Conservation (phyloP, 2,797 vertebrate genomes). For the Harpagifer antarcticus region DNA sequence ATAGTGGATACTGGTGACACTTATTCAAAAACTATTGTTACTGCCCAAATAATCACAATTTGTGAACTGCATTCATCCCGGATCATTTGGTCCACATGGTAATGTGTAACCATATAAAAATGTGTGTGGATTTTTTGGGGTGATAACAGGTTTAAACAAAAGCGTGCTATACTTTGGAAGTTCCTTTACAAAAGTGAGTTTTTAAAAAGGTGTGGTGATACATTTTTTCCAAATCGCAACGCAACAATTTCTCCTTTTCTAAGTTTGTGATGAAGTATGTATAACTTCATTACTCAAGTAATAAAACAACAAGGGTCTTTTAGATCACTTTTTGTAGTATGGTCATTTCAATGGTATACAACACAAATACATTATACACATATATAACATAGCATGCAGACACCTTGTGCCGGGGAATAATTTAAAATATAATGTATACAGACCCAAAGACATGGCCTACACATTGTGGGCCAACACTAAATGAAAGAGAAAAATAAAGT, state of each 20-base stretch:
- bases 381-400: neutral
- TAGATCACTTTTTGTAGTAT: too few species aligned
- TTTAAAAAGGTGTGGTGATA: neutral
- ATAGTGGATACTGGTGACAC: constrained; percentile 4
- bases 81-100: neutral
- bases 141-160: neutral
- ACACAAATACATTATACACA: neutral
- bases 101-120: neutral
- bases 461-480: neutral
- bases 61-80: neutral
- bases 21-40: constrained; percentile 8
- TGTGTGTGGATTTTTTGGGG: neutral
- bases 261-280: neutral
- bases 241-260: neutral
- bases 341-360: too few species aligned
- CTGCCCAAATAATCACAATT: neutral
- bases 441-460: neutral
- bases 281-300: too few species aligned
- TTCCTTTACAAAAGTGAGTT: neutral
- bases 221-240: neutral
- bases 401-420: neutral
- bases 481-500: neutral
- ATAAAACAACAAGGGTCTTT: too few species aligned
- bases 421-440: neutral
- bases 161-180: neutral